A percentile compares a stretch with the other conserved stretches of the same genome.
These are phyloP conservation scores for Lutjanus erythropterus DNA, from an alignment of 2,113 vertebrate species.

Conservation along the genomic window DNA sequence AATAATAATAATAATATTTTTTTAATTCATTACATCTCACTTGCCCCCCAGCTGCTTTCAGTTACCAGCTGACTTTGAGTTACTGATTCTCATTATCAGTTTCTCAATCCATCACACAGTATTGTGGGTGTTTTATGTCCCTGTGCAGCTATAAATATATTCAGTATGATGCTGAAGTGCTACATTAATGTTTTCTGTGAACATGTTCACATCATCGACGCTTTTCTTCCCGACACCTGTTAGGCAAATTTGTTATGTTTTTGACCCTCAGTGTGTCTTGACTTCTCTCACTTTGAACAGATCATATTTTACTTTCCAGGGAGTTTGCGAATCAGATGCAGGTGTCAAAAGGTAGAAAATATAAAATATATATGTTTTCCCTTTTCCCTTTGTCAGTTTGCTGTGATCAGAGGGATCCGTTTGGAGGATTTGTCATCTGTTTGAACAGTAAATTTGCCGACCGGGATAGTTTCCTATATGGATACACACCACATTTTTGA, in stretches of 20 bases:
- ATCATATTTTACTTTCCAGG: slow-evolving; percentile 8
- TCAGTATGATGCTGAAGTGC: not conserved
- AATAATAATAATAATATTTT: no score
- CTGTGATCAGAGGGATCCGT: slow-evolving; percentile 37
- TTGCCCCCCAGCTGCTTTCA: not conserved
- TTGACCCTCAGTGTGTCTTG: not conserved
- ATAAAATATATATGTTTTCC: not conserved
- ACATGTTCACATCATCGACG: not conserved
- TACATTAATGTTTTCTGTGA: slow-evolving; percentile 2
- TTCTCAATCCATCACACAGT: not conserved
- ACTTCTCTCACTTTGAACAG: slow-evolving; percentile 17
- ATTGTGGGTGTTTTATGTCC: not conserved
- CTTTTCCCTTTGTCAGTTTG: slow-evolving; percentile 10
- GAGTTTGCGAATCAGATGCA: slow-evolving; percentile 28
- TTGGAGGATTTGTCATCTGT: slow-evolving; percentile 38
- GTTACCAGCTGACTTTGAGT: slow-evolving; percentile 15
- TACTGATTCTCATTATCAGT: slow-evolving; percentile 19
- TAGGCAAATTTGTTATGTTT: not conserved
- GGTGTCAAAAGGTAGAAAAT: not conserved
- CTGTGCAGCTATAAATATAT: slow-evolving; percentile 8
- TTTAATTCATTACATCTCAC: slow-evolving; percentile 5
- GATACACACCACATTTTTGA: slow-evolving; percentile 17
- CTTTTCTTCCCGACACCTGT: slow-evolving; percentile 26
- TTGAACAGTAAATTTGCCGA: slow-evolving; percentile 38
- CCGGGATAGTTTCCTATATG: slow-evolving; percentile 13